Percentiles rank a stretch among this genome's conserved stretches.
Evolutionary conservation across 1,140 invertebrate species (phyloP).

Genomic region (Bombus turneri): DNA sequence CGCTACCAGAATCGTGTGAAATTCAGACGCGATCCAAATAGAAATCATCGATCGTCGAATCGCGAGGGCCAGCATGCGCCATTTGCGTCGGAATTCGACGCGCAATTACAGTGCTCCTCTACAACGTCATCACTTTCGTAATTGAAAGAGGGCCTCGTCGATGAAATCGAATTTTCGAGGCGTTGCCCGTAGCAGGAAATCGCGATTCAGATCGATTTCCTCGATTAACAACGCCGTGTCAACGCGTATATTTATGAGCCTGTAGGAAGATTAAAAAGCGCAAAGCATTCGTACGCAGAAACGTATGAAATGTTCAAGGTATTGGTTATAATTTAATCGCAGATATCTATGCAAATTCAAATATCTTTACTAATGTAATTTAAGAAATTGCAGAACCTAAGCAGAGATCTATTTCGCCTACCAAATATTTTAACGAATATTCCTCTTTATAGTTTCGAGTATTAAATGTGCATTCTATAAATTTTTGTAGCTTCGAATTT

Average conservation of each 20-base stretch:
- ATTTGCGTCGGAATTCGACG: conserved; percentile 15
- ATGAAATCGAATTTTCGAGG: conserved; percentile 34
- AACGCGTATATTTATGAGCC: neutral
- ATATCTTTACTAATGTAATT: no score
- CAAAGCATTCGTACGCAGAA: neutral
- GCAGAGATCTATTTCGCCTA: no score
- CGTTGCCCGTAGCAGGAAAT: conserved; percentile 13
- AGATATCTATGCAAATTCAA: neutral
- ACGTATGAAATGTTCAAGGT: neutral
- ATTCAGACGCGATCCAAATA: conserved; percentile 31
- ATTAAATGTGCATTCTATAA: no score
- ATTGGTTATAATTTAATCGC: neutral
- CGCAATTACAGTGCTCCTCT: neutral
- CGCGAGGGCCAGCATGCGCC: neutral
- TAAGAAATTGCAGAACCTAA: no score
- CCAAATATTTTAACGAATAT: neutral
- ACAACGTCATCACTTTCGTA: neutral
- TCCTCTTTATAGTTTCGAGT: no score
- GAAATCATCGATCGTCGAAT: conserved; percentile 32
- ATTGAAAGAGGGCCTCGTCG: neutral
- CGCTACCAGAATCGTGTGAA: conserved; percentile 32
- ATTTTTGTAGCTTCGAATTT: no score
- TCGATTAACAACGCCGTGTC: conserved; percentile 2
- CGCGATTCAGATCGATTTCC: neutral
- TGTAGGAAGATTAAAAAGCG: neutral